Conservation (phyloP, 1,140 invertebrate species). For the Amphibalanus amphitrite region DNA sequence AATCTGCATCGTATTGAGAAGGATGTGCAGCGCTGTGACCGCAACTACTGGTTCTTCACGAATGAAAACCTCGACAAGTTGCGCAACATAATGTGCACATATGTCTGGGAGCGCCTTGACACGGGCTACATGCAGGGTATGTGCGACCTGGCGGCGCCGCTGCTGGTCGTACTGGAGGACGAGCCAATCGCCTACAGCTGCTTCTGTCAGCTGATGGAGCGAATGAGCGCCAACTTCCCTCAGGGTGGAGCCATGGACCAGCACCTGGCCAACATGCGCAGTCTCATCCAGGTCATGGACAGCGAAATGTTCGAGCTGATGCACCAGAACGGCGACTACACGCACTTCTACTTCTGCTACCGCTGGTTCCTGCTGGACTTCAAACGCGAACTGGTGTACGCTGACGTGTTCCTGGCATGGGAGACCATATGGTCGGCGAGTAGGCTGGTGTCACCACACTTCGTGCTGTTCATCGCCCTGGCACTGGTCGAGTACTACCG, state of each 20-base stretch:
- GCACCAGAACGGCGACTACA: constrained; percentile 86
- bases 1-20: constrained; percentile 91
- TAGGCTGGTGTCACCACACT: constrained; percentile 64
- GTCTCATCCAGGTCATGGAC: constrained; percentile 70
- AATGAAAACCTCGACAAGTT: constrained; percentile 71
- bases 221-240: constrained; percentile 82
- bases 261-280: constrained; percentile 88
- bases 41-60: constrained; percentile 79
- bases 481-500: constrained; percentile 80
- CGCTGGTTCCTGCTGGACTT: constrained; percentile 72
- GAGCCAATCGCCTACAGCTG: constrained; percentile 81
- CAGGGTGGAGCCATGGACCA: constrained; percentile 83
- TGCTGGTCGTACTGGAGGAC: constrained; percentile 81
- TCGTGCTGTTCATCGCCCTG: constrained; percentile 81
- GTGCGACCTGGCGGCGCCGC: constrained; percentile 85
- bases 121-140: constrained; percentile 59
- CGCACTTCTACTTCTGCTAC: constrained; percentile 95
- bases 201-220: constrained; percentile 74
- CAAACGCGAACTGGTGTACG: constrained; percentile 71
- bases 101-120: constrained; percentile 85
- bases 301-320: constrained; percentile 84
- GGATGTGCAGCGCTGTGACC: constrained; percentile 84
- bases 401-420: constrained; percentile 85
- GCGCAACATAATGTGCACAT: constrained; percentile 93
- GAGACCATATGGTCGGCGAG: constrained; percentile 90